Base-by-base conservation (phyloP, 2,797 vertebrate species). In the Alectoris magna region DNA sequence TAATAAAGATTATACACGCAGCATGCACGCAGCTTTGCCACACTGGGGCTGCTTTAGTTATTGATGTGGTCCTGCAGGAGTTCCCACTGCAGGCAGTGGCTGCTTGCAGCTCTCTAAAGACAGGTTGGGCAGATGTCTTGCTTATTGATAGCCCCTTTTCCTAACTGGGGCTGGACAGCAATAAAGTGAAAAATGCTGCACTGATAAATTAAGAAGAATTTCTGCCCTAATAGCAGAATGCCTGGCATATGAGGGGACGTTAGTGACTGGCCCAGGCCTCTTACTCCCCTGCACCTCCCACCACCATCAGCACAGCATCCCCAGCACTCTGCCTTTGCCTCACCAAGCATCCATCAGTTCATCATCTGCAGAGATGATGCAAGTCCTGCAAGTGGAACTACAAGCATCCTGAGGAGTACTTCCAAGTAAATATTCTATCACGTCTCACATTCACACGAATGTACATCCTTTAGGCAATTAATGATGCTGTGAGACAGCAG, bases 71-170 rank as follows among this genome's bases (percentile, higher is more conserved):
- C 64, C n/a, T 60, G 34, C 27, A 27, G 11, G 15, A 43, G 31
- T 10, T 15, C 49, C 23, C 51, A 14, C 2, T 29, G 34, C 44
- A 72, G 64, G 73, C 69, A 58, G 39, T 3, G 27, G 31, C 53
- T 48, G 62, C 29, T 77, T 7, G 2, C 44, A 22, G 22, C 26
- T 70, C 77, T 62, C 71, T 34, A 68, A 55, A 89, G 43, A n/a
- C 41, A 17, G 17, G 17, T 31, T 2, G 6, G 31, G 31, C 43
- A 84, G 41, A 2, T 10, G 63, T 0, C 0, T 0, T 16, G 9
- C 18, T 63, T 41, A 59, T 34, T 88, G 73, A 44, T 64, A 64
- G 43, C 16, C 14, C 60, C 69, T 78, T 29, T 6, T 86, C 49
- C 56, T 55, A 24, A 29, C 11, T 38, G 69, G 51, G 77, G 29